Base-by-base conservation (phyloP, 2,113 vertebrate genomes). In the Propithecus coquereli region DNA sequence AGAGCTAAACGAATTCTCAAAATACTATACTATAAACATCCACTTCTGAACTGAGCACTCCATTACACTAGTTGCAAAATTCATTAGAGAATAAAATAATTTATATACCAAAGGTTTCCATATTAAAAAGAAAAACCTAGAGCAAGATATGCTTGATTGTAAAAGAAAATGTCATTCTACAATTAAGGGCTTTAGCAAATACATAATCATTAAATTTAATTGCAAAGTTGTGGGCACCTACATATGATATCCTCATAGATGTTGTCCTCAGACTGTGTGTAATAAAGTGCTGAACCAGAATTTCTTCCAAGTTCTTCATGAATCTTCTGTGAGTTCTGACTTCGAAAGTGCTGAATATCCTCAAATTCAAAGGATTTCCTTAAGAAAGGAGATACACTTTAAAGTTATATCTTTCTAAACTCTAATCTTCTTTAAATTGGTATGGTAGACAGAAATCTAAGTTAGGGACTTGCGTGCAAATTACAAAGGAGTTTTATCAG, bases 341-440 rank as follows among this genome's bases (percentile, higher is more conserved):
- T 98, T 89, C 98, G 96, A 95, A 99, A 99, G 93, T 98, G 98
- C 50, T 99, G 98, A 84, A 99, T 99, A 97, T 99, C 99, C 97
- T 99, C 99, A 97, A 99, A 99, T 98, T 99, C 99, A 98, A 99
- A 99, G 84, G 99, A 99, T 98, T 99, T 99, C 99, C 99, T 99
- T 97, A 97, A 97, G 59, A 98, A 96, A 97, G 74, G 40, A 92
- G 92, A 90, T 70, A 95, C 4, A 59, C 66, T 96, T 96, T 82
- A 83, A 95, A 98, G 95, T 80, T 43, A 68, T 87, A 92, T 63
- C 82, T 97, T 81, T 97, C 95, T 95, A 97, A 98, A 96, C 59
- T 0, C 14, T 12, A 77, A 68, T 80, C 45, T 88, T 79, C 45
- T 87, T 94, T 52, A 93, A 61, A 3, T 25, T 43, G 74, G 70